Evolutionary conservation across 2,888 invertebrate genomes (phyloP).

Genomic region (Quadroppia sp.): DNA sequence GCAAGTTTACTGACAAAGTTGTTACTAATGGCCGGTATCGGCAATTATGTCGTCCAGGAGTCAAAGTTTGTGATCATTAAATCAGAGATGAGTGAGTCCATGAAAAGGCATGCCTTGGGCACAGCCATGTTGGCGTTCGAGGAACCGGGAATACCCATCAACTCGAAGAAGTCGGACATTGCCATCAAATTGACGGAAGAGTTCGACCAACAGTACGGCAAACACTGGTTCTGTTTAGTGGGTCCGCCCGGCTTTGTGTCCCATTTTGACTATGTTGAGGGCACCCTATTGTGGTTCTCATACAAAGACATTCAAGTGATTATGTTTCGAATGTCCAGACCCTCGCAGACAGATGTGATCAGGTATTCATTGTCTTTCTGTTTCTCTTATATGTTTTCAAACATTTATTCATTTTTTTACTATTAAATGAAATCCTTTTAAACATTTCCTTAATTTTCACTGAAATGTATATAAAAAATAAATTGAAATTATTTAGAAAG

Average conservation of each 20-base stretch:
- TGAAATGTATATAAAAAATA: no score
- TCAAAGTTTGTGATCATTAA: slow-evolving; percentile 27
- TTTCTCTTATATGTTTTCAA: no score
- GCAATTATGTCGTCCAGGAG: slow-evolving; percentile 21
- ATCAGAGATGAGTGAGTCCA: slow-evolving; percentile 22
- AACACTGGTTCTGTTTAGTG: slow-evolving; percentile 28
- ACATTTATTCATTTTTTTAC: no score
- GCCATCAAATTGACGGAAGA: slow-evolving; percentile 21
- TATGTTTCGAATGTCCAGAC: slow-evolving; percentile 17
- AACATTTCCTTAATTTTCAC: no score
- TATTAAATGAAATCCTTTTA: no score
- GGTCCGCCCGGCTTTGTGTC: slow-evolving; percentile 23
- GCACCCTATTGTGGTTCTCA: slow-evolving; percentile 16
- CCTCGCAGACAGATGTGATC: slow-evolving; percentile 1
- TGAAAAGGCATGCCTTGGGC: slow-evolving; percentile 25
- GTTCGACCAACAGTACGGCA: slow-evolving; percentile 13
- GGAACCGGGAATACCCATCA: slow-evolving; percentile 6
- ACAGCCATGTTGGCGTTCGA: slow-evolving; percentile 18
- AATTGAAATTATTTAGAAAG: no score
- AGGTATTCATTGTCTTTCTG: no score
- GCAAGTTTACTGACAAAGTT: slow-evolving; percentile 21
- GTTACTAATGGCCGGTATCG: slow-evolving; percentile 8
- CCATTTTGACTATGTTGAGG: slow-evolving; percentile 29
- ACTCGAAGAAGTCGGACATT: slow-evolving; percentile 19
- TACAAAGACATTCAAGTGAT: slow-evolving; percentile 26